Evolutionary conservation across 2,888 invertebrate genomes (phyloP).

Genomic region (Volucella inflata): DNA sequence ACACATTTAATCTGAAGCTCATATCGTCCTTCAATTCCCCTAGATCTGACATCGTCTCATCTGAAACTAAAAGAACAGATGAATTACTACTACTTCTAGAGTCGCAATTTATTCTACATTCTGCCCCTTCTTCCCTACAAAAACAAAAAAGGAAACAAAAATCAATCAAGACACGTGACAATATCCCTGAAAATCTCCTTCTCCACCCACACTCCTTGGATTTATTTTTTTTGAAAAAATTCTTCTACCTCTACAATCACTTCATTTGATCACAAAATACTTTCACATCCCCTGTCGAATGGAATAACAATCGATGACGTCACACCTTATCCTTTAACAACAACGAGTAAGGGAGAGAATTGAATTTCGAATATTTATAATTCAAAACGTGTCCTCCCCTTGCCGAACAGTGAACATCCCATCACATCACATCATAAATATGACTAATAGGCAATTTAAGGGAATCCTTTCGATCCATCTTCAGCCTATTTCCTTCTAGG

Average conservation of each 20-base stretch:
- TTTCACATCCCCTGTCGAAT: neutral
- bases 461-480: conserved; percentile 45
- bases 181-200: too few species aligned
- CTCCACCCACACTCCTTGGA: too few species aligned
- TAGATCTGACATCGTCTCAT: too few species aligned
- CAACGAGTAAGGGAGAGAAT: neutral
- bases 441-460: conserved; percentile 44
- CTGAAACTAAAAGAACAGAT: too few species aligned
- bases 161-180: too few species aligned
- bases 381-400: conserved; percentile 21
- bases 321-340: neutral
- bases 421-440: conserved; percentile 47
- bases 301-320: conserved; percentile 1
- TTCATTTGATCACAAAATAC: neutral
- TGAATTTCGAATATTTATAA: conserved; percentile 14
- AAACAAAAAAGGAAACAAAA: too few species aligned
- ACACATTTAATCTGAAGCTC: too few species aligned
- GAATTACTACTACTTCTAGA: too few species aligned
- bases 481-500: conserved; percentile 11
- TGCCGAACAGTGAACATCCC: neutral
- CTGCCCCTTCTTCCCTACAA: too few species aligned
- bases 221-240: too few species aligned
- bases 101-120: too few species aligned
- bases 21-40: too few species aligned
- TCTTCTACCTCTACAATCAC: neutral